These are phyloP conservation scores for Cyprinodon tularosa DNA, from an alignment of 2,113 vertebrate genomes.

Conservation along the genomic window DNA sequence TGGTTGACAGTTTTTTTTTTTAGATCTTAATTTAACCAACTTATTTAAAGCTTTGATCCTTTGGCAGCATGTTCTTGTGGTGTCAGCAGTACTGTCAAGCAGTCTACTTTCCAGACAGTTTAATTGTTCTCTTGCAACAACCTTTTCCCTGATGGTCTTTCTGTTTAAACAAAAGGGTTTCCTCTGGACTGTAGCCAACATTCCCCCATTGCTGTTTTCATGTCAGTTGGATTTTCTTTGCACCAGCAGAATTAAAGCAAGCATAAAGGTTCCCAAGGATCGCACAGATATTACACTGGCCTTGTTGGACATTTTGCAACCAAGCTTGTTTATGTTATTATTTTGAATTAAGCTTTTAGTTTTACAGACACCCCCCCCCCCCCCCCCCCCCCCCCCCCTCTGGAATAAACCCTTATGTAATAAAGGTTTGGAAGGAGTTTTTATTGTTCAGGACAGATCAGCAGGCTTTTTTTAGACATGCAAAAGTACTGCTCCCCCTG, in stretches of 20 bases:
- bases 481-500: neutral
- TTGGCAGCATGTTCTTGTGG: constrained; percentile 23
- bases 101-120: constrained; percentile 15
- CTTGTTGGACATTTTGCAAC: neutral
- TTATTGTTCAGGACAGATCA: neutral
- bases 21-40: constrained; percentile 18
- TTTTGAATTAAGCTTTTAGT: neutral
- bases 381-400: too few species aligned
- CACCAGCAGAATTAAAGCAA: neutral
- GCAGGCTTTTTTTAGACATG: constrained; percentile 4
- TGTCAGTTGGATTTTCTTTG: constrained; percentile 27
- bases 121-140: constrained; percentile 36
- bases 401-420: too few species aligned
- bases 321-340: neutral
- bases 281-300: neutral
- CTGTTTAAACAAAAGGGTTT: constrained; percentile 49
- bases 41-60: constrained; percentile 35
- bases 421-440: neutral
- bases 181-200: constrained; percentile 37
- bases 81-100: constrained; percentile 13
- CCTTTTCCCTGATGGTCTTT: constrained; percentile 29
- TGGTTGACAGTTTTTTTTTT: neutral
- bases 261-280: neutral
- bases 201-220: constrained; percentile 35
- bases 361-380: too few species aligned